These are phyloP conservation scores for Scyliorhinus canicula DNA, from an alignment of 2,797 vertebrate genomes.

Conservation along the genomic window DNA sequence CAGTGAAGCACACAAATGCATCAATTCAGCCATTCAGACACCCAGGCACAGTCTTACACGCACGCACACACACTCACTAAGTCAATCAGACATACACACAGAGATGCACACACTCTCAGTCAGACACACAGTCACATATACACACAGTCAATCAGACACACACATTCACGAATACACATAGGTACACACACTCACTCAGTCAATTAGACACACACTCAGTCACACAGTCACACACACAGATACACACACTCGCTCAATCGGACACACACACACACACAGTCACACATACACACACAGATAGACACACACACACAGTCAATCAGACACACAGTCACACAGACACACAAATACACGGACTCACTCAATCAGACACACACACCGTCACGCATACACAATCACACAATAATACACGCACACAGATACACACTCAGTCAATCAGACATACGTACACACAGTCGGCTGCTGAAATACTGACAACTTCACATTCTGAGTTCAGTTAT, in stretches of 20 bases:
- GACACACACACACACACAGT: too few relatives aligned
- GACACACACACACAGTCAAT: background rate
- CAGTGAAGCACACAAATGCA: too few relatives aligned
- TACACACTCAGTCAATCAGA: background rate
- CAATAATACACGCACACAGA: background rate
- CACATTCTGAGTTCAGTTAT: background rate
- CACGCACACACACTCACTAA: too few relatives aligned
- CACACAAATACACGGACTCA: background rate
- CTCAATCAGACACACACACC: background rate
- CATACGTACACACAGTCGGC: background rate
- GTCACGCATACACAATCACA: background rate
- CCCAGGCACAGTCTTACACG: too few relatives aligned
- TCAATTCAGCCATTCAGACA: too few relatives aligned
- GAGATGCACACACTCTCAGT: too few relatives aligned
- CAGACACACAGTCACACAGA: background rate
- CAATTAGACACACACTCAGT: background rate
- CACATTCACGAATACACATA: background rate
- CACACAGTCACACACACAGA: background rate
- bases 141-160: background rate
- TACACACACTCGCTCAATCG: background rate
- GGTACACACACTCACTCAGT: background rate
- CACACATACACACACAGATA: background rate
- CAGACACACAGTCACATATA: too few relatives aligned
- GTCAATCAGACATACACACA: too few relatives aligned
- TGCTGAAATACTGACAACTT: background rate